These are phyloP conservation scores for Melanostoma scalare DNA, from an alignment of 2,888 invertebrate genomes.

Conservation along the genomic window DNA sequence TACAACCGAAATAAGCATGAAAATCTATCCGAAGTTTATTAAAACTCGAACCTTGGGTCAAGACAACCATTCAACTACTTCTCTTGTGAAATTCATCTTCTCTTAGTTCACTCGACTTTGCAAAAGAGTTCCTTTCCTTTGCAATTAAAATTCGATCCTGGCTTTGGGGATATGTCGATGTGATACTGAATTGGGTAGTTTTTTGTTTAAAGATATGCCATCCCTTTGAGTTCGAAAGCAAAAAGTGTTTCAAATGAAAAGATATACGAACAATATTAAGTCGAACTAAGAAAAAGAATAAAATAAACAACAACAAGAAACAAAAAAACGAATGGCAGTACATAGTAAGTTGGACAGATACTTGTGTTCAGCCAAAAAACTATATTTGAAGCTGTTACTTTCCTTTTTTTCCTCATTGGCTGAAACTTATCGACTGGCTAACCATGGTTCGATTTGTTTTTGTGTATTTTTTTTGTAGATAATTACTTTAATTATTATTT, in stretches of 20 bases:
- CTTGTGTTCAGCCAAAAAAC: slow-evolving; percentile 41
- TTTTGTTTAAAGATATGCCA: slow-evolving; percentile 17
- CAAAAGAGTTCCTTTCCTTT: slow-evolving; percentile 40
- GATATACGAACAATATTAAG: slow-evolving; percentile 21
- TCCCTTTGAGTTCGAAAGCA: slow-evolving; percentile 18
- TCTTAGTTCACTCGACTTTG: background rate
- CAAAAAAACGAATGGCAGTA: background rate
- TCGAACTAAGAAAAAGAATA: background rate
- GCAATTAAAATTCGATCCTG: slow-evolving; percentile 69
- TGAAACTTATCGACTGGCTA: no score
- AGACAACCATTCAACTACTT: no score
- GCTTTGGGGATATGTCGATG: slow-evolving; percentile 37
- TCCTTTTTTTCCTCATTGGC: slow-evolving; percentile 27
- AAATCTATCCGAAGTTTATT: no score
- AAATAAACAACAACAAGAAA: slow-evolving; percentile 1
- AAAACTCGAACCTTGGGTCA: no score
- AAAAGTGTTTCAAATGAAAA: slow-evolving; percentile 57
- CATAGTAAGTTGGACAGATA: slow-evolving; percentile 15
- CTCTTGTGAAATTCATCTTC: background rate
- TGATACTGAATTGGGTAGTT: slow-evolving; percentile 20
- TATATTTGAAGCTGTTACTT: slow-evolving; percentile 42
- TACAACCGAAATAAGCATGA: no score
- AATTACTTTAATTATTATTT: no score
- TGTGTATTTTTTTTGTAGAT: no score
- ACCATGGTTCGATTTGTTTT: no score